phyloP scores from a whole-genome alignment of 2,113 vertebrate genomes.

The Bothrops jararaca region DNA sequence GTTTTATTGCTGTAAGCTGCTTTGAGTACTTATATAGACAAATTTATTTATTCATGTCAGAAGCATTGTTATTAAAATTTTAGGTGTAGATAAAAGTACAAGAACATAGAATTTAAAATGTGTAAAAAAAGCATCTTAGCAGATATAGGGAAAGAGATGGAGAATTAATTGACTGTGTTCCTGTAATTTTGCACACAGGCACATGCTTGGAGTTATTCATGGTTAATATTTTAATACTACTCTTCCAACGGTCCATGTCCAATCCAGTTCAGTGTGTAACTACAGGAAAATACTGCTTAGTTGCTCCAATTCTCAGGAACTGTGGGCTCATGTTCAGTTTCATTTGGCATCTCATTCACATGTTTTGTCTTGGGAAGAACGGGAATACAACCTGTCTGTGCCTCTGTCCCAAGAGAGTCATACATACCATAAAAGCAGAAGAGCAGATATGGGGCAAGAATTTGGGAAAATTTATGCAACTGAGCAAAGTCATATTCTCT shows the following conservation, averaged over 20 bases:
- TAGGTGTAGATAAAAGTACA: neutral
- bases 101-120: neutral
- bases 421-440: neutral
- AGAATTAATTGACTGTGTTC: neutral
- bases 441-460: neutral
- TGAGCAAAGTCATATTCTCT: neutral
- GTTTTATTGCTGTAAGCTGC: neutral
- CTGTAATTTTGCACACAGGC: neutral
- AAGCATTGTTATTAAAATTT: neutral
- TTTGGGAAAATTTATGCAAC: too few relatives aligned
- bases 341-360: neutral
- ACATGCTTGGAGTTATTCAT: too few relatives aligned
- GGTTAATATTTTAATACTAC: neutral
- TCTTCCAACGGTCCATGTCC: neutral
- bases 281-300: neutral
- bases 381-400: neutral
- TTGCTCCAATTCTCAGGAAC: neutral
- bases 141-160: neutral
- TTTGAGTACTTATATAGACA: neutral
- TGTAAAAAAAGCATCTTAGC: neutral
- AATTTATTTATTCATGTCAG: neutral
- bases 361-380: neutral
- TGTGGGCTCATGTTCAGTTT: neutral
- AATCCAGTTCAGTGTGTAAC: neutral
- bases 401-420: neutral